Evolutionary conservation across 2,888 invertebrate species (phyloP).

Genomic region (Emmelina monodactyla): DNA sequence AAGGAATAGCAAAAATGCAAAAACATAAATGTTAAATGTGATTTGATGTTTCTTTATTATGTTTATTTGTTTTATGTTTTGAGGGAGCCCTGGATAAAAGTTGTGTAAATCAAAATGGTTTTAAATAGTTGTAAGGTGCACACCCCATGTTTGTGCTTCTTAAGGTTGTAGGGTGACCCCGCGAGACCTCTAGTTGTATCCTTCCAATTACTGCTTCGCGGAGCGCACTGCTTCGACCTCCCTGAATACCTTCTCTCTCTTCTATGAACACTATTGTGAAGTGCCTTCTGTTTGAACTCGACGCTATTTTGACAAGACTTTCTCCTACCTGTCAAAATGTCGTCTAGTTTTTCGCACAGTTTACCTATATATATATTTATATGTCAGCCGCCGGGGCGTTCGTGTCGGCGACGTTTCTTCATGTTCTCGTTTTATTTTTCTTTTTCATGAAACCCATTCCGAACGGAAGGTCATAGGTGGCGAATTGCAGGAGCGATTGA

Average conservation of each 20-base stretch:
- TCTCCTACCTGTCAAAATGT: no score
- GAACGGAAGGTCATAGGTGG: constrained; percentile 99
- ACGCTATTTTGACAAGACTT: background rate
- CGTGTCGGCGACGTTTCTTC: constrained; percentile 51
- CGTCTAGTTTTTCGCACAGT: background rate
- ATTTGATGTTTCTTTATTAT: constrained; percentile 24
- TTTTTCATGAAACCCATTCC: constrained; percentile 85
- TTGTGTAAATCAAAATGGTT: constrained; percentile 23
- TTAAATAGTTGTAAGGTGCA: constrained; percentile 51
- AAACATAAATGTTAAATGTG: constrained; percentile 37
- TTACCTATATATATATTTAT: constrained; percentile 12
- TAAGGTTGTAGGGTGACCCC: constrained; percentile 50
- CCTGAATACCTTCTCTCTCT: constrained; percentile 40
- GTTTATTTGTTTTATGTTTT: constrained; percentile 25
- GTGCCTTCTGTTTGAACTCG: no score
- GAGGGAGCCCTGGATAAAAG: constrained; percentile 57
- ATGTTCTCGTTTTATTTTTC: constrained; percentile 64
- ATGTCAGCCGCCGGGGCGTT: constrained; percentile 20
- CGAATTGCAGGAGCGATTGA: constrained; percentile 99
- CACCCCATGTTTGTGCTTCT: constrained; percentile 64
- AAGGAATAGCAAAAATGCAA: constrained; percentile 15
- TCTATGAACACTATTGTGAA: constrained; percentile 3
- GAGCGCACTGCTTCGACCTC: constrained; percentile 55
- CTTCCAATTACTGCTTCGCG: constrained; percentile 49
- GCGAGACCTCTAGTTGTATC: constrained; percentile 43